Evolutionary conservation across 2,113 vertebrate genomes (phyloP).

Genomic region (Gopherus evgoodei): DNA sequence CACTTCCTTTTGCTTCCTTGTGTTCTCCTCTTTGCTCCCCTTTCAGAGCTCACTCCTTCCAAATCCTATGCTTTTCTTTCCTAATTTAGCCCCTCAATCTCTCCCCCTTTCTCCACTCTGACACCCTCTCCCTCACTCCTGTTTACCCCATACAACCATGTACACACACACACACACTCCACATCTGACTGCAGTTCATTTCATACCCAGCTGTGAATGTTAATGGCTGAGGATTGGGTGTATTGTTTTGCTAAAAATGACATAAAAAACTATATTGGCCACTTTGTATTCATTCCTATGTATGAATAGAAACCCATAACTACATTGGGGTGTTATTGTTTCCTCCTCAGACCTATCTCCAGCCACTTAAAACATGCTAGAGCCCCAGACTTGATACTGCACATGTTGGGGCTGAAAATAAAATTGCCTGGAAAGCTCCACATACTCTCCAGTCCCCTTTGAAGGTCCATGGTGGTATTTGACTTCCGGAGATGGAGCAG

Average conservation of each 20-base stretch:
- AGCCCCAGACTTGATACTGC: not conserved
- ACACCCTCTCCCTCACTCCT: not conserved
- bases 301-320: not conserved
- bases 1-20: not conserved
- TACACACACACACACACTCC: too few relatives aligned
- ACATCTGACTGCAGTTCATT: not conserved
- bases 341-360: not conserved
- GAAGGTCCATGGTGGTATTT: not conserved
- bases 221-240: not conserved
- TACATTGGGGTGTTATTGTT: not conserved
- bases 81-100: not conserved
- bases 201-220: not conserved
- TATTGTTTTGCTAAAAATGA: not conserved
- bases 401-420: not conserved
- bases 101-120: not conserved
- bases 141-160: not conserved
- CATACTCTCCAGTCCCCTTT: not conserved
- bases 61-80: not conserved
- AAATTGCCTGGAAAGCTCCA: not conserved
- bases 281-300: not conserved
- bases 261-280: not conserved
- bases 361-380: not conserved
- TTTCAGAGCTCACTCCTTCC: not conserved
- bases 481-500: not conserved
- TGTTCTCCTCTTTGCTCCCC: not conserved